A percentile compares a stretch with the other conserved stretches of the same genome.
phyloP scores from a whole-genome alignment of 2,113 vertebrate species.

The Apistogramma diplotaenia region DNA sequence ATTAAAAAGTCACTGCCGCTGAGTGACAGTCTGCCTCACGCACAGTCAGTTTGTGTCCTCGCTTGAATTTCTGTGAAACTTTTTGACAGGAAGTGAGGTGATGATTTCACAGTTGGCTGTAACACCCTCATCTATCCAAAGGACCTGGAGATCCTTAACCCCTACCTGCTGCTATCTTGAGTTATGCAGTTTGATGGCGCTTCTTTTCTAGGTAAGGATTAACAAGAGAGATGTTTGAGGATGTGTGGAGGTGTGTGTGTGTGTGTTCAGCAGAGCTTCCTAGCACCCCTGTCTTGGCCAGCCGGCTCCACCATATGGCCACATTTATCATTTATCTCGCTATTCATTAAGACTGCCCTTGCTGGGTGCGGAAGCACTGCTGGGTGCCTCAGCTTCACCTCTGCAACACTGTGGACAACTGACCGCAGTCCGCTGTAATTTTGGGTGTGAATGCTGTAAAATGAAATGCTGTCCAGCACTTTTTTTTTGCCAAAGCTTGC shows the following conservation, averaged over 20 bases:
- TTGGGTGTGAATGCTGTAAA: conserved; percentile 10
- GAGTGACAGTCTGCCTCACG: conserved; percentile 39
- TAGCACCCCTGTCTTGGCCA: conserved; percentile 74
- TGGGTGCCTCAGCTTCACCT: conserved; percentile 66
- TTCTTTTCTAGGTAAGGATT: conserved; percentile 51
- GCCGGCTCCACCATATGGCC: conserved; percentile 79
- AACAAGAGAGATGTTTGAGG: conserved; percentile 41
- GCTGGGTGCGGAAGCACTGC: conserved; percentile 67
- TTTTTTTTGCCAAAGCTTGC: background rate
- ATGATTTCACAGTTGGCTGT: conserved; percentile 53
- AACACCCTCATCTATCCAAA: conserved; percentile 57
- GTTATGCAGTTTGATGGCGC: conserved; percentile 61
- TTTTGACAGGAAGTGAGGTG: conserved; percentile 58
- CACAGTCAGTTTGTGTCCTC: conserved; percentile 19
- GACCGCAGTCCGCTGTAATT: conserved; percentile 48
- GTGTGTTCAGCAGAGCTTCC: conserved; percentile 51
- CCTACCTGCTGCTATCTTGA: conserved; percentile 69
- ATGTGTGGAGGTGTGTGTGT: conserved; percentile 21
- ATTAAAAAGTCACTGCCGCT: conserved; percentile 52
- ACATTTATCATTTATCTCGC: conserved; percentile 80
- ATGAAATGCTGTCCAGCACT: background rate
- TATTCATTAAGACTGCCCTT: conserved; percentile 78
- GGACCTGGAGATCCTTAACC: conserved; percentile 70
- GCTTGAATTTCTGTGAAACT: conserved; percentile 46
- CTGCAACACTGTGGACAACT: conserved; percentile 40